Conservation (phyloP, 2,888 invertebrate genomes). For the Blastobasis lacticolella region DNA sequence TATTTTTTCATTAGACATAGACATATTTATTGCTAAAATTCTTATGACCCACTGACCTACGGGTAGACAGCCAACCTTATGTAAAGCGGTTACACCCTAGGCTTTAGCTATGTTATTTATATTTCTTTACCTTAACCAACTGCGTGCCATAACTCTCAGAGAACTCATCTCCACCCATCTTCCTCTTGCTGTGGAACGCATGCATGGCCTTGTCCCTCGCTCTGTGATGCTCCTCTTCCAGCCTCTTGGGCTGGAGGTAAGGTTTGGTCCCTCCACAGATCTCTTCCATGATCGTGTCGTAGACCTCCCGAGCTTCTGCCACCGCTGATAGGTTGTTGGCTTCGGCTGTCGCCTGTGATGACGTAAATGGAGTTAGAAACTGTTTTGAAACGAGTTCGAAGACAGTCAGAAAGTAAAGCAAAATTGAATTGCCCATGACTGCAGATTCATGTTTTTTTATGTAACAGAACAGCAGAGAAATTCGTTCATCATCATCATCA, state of each 20-base stretch:
- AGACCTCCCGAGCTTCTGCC: slow-evolving; percentile 92
- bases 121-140: slow-evolving; percentile 76
- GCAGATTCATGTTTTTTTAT: too few relatives aligned
- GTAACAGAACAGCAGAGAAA: too few relatives aligned
- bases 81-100: too few relatives aligned
- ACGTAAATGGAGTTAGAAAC: not conserved
- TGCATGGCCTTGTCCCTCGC: slow-evolving; percentile 83
- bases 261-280: slow-evolving; percentile 95
- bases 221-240: slow-evolving; percentile 88
- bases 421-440: too few relatives aligned
- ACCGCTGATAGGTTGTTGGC: slow-evolving; percentile 98
- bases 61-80: too few relatives aligned
- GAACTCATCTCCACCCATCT: slow-evolving; percentile 98
- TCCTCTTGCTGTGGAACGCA: slow-evolving; percentile 86
- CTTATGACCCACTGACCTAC: too few relatives aligned
- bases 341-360: slow-evolving; percentile 92
- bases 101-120: too few relatives aligned
- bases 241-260: slow-evolving; percentile 86
- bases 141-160: slow-evolving; percentile 87
- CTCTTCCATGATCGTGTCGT: slow-evolving; percentile 92
- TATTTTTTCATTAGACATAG: too few relatives aligned
- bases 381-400: slow-evolving; percentile 2
- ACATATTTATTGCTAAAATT: too few relatives aligned
- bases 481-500: too few relatives aligned
- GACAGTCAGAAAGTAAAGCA: too few relatives aligned